A percentile compares a stretch with the other conserved stretches of the same genome.
These are phyloP conservation scores for Ellobium chinense DNA, from an alignment of 2,888 invertebrate species.

Conservation along the genomic window DNA sequence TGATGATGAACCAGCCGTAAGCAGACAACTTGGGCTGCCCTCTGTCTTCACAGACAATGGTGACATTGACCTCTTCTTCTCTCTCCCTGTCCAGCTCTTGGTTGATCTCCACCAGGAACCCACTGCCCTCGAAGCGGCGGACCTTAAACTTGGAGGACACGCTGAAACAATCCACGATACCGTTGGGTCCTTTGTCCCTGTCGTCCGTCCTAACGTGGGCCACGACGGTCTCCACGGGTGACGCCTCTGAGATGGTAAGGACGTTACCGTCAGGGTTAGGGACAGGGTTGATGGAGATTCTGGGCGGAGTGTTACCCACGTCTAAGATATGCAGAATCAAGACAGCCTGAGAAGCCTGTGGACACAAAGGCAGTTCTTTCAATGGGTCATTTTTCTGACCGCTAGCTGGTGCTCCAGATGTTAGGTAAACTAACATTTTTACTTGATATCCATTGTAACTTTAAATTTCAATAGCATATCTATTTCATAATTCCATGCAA, in stretches of 20 bases:
- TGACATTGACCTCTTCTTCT: constrained; percentile 61
- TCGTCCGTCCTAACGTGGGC: constrained; percentile 67
- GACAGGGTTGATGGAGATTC: constrained; percentile 74
- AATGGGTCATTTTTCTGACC: no score
- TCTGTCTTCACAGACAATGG: constrained; percentile 67
- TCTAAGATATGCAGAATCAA: constrained; percentile 82
- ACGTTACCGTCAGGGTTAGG: constrained; percentile 49
- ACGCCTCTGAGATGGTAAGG: constrained; percentile 58
- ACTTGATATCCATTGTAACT: no score
- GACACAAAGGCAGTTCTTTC: neutral
- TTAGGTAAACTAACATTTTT: no score
- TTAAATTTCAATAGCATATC: no score
- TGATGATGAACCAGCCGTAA: constrained; percentile 60
- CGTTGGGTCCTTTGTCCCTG: constrained; percentile 63
- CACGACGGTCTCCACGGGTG: constrained; percentile 60
- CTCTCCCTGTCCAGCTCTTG: constrained; percentile 67
- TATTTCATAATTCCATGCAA: no score
- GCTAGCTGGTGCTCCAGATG: no score
- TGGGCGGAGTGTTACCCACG: constrained; percentile 96
- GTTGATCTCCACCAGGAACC: constrained; percentile 64
- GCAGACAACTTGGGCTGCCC: constrained; percentile 64
- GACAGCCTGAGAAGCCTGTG: constrained; percentile 58
- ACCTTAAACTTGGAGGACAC: constrained; percentile 50
- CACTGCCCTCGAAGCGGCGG: constrained; percentile 46
- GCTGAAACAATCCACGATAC: constrained; percentile 61